These are phyloP conservation scores for Psilopogon haemacephalus DNA, from an alignment of 2,113 vertebrate species.

Conservation along the genomic window DNA sequence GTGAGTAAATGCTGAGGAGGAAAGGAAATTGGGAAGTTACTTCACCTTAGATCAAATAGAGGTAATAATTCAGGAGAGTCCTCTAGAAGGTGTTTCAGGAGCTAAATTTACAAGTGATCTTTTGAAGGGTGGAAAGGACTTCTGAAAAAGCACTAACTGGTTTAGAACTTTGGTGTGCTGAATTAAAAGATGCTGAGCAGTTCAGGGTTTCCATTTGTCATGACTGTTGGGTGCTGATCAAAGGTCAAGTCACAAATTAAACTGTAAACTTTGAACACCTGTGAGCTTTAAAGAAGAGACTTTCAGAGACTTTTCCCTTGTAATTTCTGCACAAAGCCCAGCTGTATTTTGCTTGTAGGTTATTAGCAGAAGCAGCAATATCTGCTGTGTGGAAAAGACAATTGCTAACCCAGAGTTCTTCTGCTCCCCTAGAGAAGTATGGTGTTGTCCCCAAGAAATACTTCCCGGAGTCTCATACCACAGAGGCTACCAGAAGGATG, in stretches of 20 bases:
- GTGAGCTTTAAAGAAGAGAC: background rate
- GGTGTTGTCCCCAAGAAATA: slow-evolving; percentile 96
- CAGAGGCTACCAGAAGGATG: slow-evolving; percentile 95
- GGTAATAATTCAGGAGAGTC: background rate
- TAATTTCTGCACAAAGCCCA: background rate
- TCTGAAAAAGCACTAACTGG: background rate
- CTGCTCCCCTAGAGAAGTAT: slow-evolving; percentile 86
- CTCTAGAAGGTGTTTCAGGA: background rate
- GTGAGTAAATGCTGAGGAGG: background rate
- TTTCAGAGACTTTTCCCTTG: too few species aligned
- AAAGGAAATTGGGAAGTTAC: background rate
- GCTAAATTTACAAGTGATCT: background rate
- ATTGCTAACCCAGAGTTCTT: background rate
- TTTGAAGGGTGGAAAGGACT: background rate
- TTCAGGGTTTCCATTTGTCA: background rate
- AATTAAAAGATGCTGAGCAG: background rate
- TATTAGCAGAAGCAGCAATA: background rate
- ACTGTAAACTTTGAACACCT: background rate
- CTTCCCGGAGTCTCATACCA: slow-evolving; percentile 94
- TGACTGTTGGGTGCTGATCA: background rate
- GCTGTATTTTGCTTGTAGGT: background rate
- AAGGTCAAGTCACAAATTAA: background rate
- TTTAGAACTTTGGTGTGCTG: background rate
- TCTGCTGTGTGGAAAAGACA: background rate
- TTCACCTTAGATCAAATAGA: background rate